These are phyloP conservation scores for Paramacrobiotus metropolitanus DNA, from an alignment of 1,140 invertebrate species.

Conservation along the genomic window DNA sequence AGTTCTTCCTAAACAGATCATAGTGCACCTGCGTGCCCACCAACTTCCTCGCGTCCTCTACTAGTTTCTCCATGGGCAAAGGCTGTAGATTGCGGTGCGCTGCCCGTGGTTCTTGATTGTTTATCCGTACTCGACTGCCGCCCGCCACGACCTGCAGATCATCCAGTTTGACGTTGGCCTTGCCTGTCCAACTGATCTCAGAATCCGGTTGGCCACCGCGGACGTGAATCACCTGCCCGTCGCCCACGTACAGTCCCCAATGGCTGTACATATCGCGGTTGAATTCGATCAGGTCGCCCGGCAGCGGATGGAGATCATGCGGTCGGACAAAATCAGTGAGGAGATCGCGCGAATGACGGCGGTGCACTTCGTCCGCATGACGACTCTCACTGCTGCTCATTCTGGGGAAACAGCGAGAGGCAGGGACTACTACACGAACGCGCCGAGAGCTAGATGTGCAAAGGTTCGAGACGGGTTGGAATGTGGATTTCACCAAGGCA, in stretches of 20 bases:
- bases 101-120: neutral
- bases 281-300: neutral
- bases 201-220: neutral
- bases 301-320: neutral
- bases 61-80: neutral
- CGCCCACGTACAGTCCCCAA: neutral
- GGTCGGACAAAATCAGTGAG: neutral
- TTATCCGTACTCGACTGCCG: neutral
- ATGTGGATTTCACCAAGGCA: too few species aligned
- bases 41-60: neutral
- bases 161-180: neutral
- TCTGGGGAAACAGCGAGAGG: too few species aligned
- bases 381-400: too few species aligned
- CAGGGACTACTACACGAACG: too few species aligned
- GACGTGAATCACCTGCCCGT: neutral
- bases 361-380: neutral
- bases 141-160: neutral
- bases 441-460: too few species aligned
- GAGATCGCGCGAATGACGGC: neutral
- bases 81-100: neutral
- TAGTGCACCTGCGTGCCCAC: neutral
- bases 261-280: neutral
- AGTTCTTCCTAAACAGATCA: neutral
- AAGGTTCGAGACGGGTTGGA: too few species aligned
- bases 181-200: neutral